These are phyloP conservation scores for Speoplatyrhinus poulsoni DNA, from an alignment of 2,113 vertebrate genomes.

Conservation along the genomic window DNA sequence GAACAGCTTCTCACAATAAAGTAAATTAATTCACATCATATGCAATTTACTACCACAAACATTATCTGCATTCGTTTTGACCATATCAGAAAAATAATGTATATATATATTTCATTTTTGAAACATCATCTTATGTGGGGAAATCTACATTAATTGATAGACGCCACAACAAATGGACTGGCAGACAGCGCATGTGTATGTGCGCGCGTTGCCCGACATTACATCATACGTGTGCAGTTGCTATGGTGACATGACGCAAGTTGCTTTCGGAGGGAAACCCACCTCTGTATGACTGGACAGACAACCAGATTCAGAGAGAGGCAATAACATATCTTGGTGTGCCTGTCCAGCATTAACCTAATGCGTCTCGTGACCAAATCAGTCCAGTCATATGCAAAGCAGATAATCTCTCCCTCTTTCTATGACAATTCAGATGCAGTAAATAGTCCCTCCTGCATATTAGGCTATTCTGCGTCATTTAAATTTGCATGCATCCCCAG, in stretches of 20 bases:
- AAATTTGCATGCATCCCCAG: too few species aligned
- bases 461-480: too few species aligned
- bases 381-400: background rate
- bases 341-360: background rate
- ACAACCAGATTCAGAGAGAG: background rate
- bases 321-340: background rate
- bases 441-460: too few species aligned
- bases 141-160: background rate
- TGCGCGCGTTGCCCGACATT: constrained; percentile 55
- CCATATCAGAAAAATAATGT: background rate
- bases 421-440: background rate
- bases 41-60: too few species aligned
- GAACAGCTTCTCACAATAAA: too few species aligned
- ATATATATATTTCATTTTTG: too few species aligned
- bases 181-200: constrained; percentile 2
- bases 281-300: background rate
- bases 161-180: constrained; percentile 1
- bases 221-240: constrained; percentile 56
- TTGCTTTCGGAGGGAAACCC: constrained; percentile 35
- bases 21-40: too few species aligned
- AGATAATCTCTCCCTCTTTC: background rate
- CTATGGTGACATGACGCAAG: constrained; percentile 52
- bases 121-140: too few species aligned
- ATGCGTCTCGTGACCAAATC: background rate
- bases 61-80: background rate